Evolutionary conservation across 2,888 invertebrate genomes (phyloP).

Genomic region (Eudasyphora cyanicolor): DNA sequence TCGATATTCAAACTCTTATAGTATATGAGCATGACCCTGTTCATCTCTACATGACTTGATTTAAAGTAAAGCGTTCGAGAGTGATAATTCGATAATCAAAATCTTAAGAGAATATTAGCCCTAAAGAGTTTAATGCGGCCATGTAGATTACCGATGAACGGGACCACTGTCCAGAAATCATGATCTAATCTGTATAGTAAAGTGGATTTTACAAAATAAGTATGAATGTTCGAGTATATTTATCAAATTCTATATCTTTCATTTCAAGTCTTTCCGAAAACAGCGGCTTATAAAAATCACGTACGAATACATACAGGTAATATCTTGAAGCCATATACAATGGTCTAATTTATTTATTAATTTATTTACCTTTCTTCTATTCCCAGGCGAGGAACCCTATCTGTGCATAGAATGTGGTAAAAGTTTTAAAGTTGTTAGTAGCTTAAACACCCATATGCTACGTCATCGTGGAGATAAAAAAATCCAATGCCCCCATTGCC

Average conservation of each 20-base stretch:
- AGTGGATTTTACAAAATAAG: neutral
- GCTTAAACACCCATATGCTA: slow-evolving; percentile 54
- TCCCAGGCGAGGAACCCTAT: slow-evolving; percentile 40
- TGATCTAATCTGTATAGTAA: neutral
- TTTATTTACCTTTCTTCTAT: neutral
- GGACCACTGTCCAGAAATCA: neutral
- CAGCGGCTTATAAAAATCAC: slow-evolving; percentile 33
- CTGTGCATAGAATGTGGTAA: slow-evolving; percentile 58
- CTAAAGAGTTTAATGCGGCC: too few relatives aligned
- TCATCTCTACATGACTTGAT: too few relatives aligned
- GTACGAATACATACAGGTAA: slow-evolving; percentile 45
- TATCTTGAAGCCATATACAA: neutral
- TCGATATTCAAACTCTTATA: too few relatives aligned
- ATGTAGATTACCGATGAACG: too few relatives aligned
- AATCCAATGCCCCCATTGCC: slow-evolving; percentile 52
- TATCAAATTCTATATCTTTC: too few relatives aligned
- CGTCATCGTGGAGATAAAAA: slow-evolving; percentile 54
- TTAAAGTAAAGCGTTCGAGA: too few relatives aligned
- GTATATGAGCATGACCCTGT: too few relatives aligned
- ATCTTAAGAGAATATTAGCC: too few relatives aligned
- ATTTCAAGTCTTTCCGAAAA: neutral
- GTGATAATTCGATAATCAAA: too few relatives aligned
- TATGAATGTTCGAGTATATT: too few relatives aligned
- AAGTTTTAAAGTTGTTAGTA: slow-evolving; percentile 42
- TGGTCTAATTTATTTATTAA: neutral